A percentile compares a stretch with the other conserved stretches of the same genome.
These are phyloP conservation scores for Cataglyphis rosenhaueri DNA, from an alignment of 2,888 invertebrate species.

Conservation along the genomic window DNA sequence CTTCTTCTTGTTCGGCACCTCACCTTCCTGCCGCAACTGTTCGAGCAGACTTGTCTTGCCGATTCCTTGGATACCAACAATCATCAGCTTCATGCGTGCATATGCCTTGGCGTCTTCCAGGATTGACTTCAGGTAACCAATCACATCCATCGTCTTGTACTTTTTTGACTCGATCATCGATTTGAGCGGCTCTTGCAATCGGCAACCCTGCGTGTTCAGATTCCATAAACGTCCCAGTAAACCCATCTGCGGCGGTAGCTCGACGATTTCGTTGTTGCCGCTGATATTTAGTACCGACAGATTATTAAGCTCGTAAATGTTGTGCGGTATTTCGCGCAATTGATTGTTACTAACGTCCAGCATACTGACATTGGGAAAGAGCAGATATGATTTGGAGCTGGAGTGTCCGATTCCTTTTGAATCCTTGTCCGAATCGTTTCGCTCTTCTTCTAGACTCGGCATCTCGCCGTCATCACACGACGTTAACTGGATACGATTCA, in stretches of 20 bases:
- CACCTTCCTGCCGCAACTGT: slow-evolving; percentile 94
- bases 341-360: slow-evolving; percentile 97
- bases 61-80: slow-evolving; percentile 95
- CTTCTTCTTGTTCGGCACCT: slow-evolving; percentile 90
- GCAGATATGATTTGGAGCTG: slow-evolving; percentile 86
- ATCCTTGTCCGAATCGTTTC: slow-evolving; percentile 77
- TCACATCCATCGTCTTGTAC: slow-evolving; percentile 97
- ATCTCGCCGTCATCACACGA: slow-evolving; percentile 92
- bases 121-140: slow-evolving; percentile 96
- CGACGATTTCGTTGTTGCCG: slow-evolving; percentile 93
- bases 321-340: slow-evolving; percentile 92
- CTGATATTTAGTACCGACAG: slow-evolving; percentile 98
- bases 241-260: slow-evolving; percentile 98
- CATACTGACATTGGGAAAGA: slow-evolving; percentile 98
- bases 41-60: slow-evolving; percentile 97
- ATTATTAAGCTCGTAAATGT: slow-evolving; percentile 93
- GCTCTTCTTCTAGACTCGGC: slow-evolving; percentile 87
- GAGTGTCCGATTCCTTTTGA: slow-evolving; percentile 77
- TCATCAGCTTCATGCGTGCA: slow-evolving; percentile 97
- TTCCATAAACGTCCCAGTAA: slow-evolving; percentile 98
- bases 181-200: slow-evolving; percentile 94
- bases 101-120: slow-evolving; percentile 96
- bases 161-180: slow-evolving; percentile 97
- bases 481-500: slow-evolving; percentile 92
- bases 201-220: slow-evolving; percentile 95